Percentiles rank a stretch among this genome's conserved stretches.
Conservation (phyloP, 2,797 vertebrate genomes). For the Gymnocypris eckloni region DNA sequence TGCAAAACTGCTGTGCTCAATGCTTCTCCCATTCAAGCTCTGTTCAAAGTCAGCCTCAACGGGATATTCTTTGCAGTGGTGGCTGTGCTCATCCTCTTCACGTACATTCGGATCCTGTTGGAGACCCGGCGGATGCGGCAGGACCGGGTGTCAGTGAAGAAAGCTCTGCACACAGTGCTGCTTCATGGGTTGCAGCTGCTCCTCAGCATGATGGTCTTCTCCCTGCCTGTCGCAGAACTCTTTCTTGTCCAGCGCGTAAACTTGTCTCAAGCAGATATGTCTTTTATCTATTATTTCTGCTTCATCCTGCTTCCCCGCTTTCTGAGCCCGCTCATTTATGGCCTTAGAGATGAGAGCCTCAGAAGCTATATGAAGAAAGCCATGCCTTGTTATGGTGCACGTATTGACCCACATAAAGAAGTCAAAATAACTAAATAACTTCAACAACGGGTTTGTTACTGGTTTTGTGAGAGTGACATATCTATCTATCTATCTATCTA, state of each 20-base stretch:
- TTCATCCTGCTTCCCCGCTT: conserved; percentile 76
- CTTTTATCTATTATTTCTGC: conserved; percentile 75
- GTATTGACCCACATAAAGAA: conserved; percentile 26
- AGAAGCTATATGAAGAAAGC: conserved; percentile 63
- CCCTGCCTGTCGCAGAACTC: conserved; percentile 69
- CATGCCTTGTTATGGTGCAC: conserved; percentile 56
- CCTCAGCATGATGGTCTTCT: conserved; percentile 75
- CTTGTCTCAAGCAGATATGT: conserved; percentile 66
- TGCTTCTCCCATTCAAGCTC: conserved; percentile 65
- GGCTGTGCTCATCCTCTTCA: conserved; percentile 75
- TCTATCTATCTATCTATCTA: too few species aligned
- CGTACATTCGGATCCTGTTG: conserved; percentile 78
- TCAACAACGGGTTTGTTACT: too few species aligned
- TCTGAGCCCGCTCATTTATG: conserved; percentile 79
- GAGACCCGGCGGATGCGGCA: conserved; percentile 75
- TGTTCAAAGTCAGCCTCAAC: conserved; percentile 65
- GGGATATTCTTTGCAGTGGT: conserved; percentile 73
- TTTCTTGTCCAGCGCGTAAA: conserved; percentile 55
- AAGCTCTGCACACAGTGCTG: conserved; percentile 79
- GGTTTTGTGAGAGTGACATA: too few species aligned
- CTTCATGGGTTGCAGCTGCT: conserved; percentile 80
- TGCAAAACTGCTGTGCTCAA: conserved; percentile 62
- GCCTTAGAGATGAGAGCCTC: conserved; percentile 75
- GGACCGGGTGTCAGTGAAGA: conserved; percentile 71
- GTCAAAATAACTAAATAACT: conserved; percentile 21